Evolutionary conservation across 2,888 invertebrate species (phyloP).

Genomic region (Trilocha varians): DNA sequence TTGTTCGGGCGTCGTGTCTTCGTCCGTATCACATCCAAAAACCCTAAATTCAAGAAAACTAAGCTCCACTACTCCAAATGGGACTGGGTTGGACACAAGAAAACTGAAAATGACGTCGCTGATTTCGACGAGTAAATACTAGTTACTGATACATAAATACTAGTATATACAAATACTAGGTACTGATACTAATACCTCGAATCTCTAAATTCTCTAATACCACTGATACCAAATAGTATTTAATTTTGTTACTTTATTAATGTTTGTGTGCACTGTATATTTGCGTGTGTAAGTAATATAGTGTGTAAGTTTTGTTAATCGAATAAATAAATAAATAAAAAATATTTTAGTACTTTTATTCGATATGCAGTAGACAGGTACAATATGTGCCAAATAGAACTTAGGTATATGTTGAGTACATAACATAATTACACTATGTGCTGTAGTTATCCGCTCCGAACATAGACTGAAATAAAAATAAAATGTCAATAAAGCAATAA

Average conservation of each 20-base stretch:
- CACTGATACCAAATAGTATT: slow-evolving; percentile 34
- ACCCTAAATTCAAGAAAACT: slow-evolving; percentile 71
- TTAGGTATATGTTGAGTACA: slow-evolving; percentile 7
- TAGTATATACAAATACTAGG: slow-evolving; percentile 13
- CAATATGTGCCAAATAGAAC: slow-evolving; percentile 4
- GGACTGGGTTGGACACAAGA: slow-evolving; percentile 76
- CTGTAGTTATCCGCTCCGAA: slow-evolving; percentile 63
- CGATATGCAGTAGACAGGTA: slow-evolving; percentile 15
- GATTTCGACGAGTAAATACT: slow-evolving; percentile 56
- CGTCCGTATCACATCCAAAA: slow-evolving; percentile 74
- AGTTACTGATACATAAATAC: slow-evolving; percentile 43
- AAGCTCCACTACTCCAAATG: slow-evolving; percentile 75
- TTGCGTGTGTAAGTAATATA: slow-evolving; percentile 29
- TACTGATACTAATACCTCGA: slow-evolving; percentile 29
- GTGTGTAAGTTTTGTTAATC: slow-evolving; percentile 34
- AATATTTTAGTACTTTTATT: slow-evolving; percentile 28
- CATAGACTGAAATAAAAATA: slow-evolving; percentile 57
- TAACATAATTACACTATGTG: slow-evolving; percentile 22
- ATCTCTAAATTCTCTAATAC: slow-evolving; percentile 20
- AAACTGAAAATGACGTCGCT: slow-evolving; percentile 58
- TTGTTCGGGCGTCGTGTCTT: slow-evolving; percentile 79
- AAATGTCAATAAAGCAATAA: slow-evolving; percentile 9
- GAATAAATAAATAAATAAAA: slow-evolving; percentile 31
- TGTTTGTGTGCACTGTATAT: slow-evolving; percentile 43
- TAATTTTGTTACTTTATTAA: slow-evolving; percentile 19